phyloP scores from a whole-genome alignment of 1,140 invertebrate species.

The Eufriesea mexicana region DNA sequence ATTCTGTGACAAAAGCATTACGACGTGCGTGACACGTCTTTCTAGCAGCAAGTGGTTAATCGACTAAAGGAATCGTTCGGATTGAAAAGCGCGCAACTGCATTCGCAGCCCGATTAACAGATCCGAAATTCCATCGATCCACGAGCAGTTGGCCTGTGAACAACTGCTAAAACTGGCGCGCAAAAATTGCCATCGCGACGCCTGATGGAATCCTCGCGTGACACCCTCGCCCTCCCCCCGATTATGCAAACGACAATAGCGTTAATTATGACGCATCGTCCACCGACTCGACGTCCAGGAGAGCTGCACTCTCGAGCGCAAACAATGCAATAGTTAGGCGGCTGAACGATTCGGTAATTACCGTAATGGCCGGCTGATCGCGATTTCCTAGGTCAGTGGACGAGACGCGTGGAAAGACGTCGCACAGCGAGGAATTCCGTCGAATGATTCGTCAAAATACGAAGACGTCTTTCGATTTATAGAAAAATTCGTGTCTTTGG shows the following conservation, averaged over 20 bases:
- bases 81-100: background rate
- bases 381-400: slow-evolving; percentile 27
- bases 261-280: background rate
- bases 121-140: background rate
- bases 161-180: background rate
- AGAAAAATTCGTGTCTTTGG: too few species aligned
- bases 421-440: too few species aligned
- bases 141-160: background rate
- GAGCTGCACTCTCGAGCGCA: background rate
- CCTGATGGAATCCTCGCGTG: background rate
- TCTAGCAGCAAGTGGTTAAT: too few species aligned
- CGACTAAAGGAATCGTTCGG: background rate
- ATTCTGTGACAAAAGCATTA: too few species aligned
- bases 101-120: background rate
- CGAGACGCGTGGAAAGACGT: too few species aligned
- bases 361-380: slow-evolving; percentile 30
- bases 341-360: slow-evolving; percentile 52
- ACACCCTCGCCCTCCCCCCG: background rate
- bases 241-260: slow-evolving; percentile 14
- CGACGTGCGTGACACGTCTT: too few species aligned
- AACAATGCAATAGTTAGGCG: slow-evolving; percentile 36
- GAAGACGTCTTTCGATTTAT: too few species aligned
- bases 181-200: background rate
- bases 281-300: background rate
- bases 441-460: too few species aligned